Evolutionary conservation across 2,113 vertebrate species (phyloP).

Genomic region (Ameiurus melas): DNA sequence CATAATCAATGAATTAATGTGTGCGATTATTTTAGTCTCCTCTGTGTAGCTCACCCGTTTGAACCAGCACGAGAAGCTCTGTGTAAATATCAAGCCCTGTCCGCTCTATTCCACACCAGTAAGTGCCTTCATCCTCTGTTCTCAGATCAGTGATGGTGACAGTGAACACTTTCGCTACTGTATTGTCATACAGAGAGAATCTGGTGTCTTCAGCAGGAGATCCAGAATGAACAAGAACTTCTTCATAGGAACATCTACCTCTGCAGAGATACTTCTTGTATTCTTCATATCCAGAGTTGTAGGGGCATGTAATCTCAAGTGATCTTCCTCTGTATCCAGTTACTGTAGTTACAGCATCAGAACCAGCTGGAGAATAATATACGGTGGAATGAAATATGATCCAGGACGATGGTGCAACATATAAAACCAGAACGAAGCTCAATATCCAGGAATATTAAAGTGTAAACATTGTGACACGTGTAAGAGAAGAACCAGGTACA

Average conservation of each 20-base stretch:
- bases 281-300: conserved; percentile 16
- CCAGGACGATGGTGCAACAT: too few species aligned
- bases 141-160: conserved; percentile 61
- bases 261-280: conserved; percentile 59
- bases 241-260: conserved; percentile 22
- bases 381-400: not conserved
- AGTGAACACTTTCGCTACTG: conserved; percentile 44
- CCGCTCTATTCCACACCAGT: conserved; percentile 52
- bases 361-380: not conserved
- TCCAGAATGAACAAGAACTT: not conserved
- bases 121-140: conserved; percentile 52
- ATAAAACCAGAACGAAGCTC: too few species aligned
- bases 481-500: too few species aligned
- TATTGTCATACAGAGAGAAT: conserved; percentile 53
- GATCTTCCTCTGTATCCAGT: conserved; percentile 52
- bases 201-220: conserved; percentile 35
- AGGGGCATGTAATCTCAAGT: conserved; percentile 57
- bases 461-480: too few species aligned
- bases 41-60: too few species aligned
- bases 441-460: too few species aligned
- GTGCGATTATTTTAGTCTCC: too few species aligned
- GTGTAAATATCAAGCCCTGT: not conserved
- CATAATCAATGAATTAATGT: too few species aligned
- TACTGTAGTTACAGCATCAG: not conserved
- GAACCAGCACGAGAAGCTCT: conserved; percentile 56